Base-by-base conservation (phyloP, 2,888 invertebrate species). In the Carpatolechia fugitivella region DNA sequence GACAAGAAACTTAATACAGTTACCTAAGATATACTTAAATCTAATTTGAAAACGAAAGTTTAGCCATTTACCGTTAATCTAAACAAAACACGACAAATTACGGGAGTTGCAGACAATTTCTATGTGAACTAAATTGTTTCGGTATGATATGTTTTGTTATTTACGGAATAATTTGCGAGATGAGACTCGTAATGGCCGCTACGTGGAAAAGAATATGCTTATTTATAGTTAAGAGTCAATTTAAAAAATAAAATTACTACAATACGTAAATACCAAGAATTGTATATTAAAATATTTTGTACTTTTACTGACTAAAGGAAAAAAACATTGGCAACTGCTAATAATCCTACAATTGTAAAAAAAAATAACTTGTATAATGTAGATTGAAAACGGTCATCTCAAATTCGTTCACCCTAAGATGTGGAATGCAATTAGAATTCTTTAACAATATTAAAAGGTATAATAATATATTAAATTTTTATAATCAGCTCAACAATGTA, bases 231-330 rank as follows among this genome's bases (percentile, higher is more conserved):
- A 87, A 87, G 80, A 86, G 86, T 82, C 80, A 86, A 81, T 80
- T 81, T 24, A 80, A 84, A 84, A 87, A 85, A 85, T 85, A 86
- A 86, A 82, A 86, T 82, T 78, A 82, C 87, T 89, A 89, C 85
- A 86, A 90, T 90, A 90, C 85, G 88, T 90, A 90, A 90, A 90
- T 90, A 90, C 89, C 90, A 88, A 89, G 90, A 87, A 82, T 90
- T 88, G 87, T 90, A 90, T 92, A 91, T 91, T 92, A 88, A 92
- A 93, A 93, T 93, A 93, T 94, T n/a, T 94, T 94, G 94, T 94
- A 94, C 94, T 94, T 93, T 92, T 93, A 94, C 94, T 94, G 94
- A 94, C 94, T 94, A 94, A 93, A 93, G 92, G 92, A 93, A 92
- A 89, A 60, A 88, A 88, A 89, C 87, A 88, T 90, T 89, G 89